These are phyloP conservation scores for Lottia gigantea DNA, from an alignment of 2,888 invertebrate species.

Conservation along the genomic window DNA sequence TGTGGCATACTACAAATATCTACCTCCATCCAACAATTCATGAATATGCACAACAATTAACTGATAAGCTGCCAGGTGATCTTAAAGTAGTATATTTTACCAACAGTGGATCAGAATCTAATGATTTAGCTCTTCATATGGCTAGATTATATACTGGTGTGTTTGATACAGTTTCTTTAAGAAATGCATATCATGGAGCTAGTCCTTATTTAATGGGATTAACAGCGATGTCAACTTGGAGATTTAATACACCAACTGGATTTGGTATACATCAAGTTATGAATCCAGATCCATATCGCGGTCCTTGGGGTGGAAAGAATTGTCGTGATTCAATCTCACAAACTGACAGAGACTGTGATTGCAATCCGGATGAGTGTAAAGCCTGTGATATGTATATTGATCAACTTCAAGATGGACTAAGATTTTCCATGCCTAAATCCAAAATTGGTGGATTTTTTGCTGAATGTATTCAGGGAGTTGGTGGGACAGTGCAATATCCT, in stretches of 20 bases:
- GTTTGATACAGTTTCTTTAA: conserved; percentile 85
- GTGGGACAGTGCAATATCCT: conserved; percentile 92
- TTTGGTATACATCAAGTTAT: conserved; percentile 85
- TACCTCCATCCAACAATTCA: conserved; percentile 91
- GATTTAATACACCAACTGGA: conserved; percentile 78
- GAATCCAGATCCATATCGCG: conserved; percentile 91
- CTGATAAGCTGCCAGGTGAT: conserved; percentile 83
- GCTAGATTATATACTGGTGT: conserved; percentile 87
- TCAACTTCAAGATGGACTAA: conserved; percentile 83
- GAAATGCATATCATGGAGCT: conserved; percentile 93
- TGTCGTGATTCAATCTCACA: conserved; percentile 85
- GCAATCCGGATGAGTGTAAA: conserved; percentile 60
- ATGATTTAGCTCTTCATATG: conserved; percentile 90
- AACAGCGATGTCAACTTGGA: conserved; percentile 84
- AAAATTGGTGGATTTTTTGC: conserved; percentile 91
- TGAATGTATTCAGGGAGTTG: conserved; percentile 96
- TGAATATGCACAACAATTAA: conserved; percentile 87
- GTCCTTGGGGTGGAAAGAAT: conserved; percentile 87
- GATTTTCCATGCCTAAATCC: conserved; percentile 79
- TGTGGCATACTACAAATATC: conserved; percentile 94
- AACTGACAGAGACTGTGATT: conserved; percentile 55
- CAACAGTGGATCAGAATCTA: conserved; percentile 97
- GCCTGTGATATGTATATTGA: conserved; percentile 84
- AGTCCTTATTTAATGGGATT: conserved; percentile 85
- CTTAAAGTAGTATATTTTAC: conserved; percentile 91